A percentile compares a stretch with the other conserved stretches of the same genome.
These are phyloP conservation scores for Mionectes macconnelli DNA, from an alignment of 2,113 vertebrate genomes.

Conservation along the genomic window DNA sequence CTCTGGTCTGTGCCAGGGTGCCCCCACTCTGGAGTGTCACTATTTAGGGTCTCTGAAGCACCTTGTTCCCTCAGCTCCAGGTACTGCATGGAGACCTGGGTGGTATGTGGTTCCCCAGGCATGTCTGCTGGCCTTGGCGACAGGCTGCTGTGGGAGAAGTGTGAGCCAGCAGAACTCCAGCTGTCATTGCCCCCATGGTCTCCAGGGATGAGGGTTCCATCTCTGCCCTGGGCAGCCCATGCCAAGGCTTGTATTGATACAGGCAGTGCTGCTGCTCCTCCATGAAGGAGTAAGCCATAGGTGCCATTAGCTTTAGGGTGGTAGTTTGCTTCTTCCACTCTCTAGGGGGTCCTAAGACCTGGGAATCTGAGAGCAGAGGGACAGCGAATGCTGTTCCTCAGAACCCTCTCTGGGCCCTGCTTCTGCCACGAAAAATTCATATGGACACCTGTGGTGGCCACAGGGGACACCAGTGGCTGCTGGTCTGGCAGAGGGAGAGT, in stretches of 20 bases:
- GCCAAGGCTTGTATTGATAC: background rate
- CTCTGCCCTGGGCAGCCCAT: background rate
- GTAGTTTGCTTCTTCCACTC: background rate
- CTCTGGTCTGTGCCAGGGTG: background rate
- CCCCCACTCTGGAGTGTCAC: background rate
- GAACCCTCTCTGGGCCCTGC: background rate
- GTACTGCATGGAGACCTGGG: background rate
- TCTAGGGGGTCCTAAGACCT: background rate
- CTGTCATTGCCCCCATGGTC: background rate
- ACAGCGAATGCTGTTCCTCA: background rate
- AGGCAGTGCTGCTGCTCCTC: background rate
- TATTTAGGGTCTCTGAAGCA: background rate
- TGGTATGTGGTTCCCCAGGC: background rate
- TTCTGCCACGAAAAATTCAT: background rate
- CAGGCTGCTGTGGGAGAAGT: background rate
- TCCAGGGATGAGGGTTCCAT: background rate
- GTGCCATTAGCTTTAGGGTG: background rate
- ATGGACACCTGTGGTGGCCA: background rate
- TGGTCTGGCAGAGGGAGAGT: background rate
- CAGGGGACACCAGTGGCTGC: background rate
- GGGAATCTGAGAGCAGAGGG: background rate
- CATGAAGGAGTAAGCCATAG: rapidly evolving
- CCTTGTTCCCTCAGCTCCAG: background rate
- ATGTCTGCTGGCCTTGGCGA: background rate
- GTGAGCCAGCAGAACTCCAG: background rate